These are phyloP conservation scores for Xestia sexstrigata DNA, from an alignment of 2,888 invertebrate species.

Conservation along the genomic window DNA sequence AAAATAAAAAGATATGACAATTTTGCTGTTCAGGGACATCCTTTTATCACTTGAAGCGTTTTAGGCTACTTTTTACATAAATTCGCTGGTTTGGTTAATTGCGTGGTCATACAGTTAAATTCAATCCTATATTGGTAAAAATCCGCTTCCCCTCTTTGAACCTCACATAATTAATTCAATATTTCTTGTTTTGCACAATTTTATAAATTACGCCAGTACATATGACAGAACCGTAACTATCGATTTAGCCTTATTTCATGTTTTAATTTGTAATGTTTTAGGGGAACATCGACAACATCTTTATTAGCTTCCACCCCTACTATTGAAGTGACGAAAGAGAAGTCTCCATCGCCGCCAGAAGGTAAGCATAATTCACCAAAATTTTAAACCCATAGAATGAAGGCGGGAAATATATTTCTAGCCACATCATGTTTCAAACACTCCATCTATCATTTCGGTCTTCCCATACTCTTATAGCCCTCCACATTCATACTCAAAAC, in stretches of 20 bases:
- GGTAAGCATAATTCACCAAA: slow-evolving; percentile 63
- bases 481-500: too few species aligned
- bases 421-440: not conserved
- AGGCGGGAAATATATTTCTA: not conserved
- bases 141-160: too few species aligned
- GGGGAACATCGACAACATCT: slow-evolving; percentile 87
- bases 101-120: too few species aligned
- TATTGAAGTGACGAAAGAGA: slow-evolving; percentile 83
- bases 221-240: too few species aligned
- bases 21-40: too few species aligned
- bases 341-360: slow-evolving; percentile 81
- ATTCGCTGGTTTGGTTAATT: too few species aligned
- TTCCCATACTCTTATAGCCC: not conserved
- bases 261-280: slow-evolving; percentile 59
- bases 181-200: not conserved
- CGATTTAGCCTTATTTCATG: too few species aligned
- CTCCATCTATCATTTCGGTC: not conserved
- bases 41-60: too few species aligned
- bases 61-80: too few species aligned
- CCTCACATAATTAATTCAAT: too few species aligned
- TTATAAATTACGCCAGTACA: not conserved
- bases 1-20: too few species aligned
- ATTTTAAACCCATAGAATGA: not conserved
- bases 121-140: too few species aligned
- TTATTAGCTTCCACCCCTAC: slow-evolving; percentile 77